A percentile compares a stretch with the other conserved stretches of the same genome.
Evolutionary conservation across 2,888 invertebrate species (phyloP).

Genomic region (Metopia argyrocephala): DNA sequence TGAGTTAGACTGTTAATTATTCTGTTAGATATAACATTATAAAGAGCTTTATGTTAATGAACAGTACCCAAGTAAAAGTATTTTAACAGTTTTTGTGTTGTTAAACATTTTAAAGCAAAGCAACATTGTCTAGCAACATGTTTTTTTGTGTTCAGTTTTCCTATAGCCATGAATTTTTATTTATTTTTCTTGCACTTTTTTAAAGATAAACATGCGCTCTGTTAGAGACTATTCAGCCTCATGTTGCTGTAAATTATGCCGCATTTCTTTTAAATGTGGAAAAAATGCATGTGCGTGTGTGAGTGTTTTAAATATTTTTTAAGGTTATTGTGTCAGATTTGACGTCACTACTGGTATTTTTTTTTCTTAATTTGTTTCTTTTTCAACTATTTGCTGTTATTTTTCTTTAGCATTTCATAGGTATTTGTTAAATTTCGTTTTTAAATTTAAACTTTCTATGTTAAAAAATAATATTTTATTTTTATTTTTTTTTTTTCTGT

Average conservation of each 20-base stretch:
- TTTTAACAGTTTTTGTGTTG: background rate
- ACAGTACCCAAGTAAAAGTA: background rate
- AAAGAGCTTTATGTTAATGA: conserved; percentile 26
- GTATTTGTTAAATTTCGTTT: background rate
- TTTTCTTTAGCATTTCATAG: background rate
- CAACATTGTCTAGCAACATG: background rate
- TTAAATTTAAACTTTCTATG: too few species aligned
- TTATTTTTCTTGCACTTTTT: conserved; percentile 8
- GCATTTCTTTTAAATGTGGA: conserved; percentile 36
- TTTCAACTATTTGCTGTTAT: background rate
- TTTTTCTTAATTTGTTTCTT: conserved; percentile 36
- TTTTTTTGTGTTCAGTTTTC: background rate
- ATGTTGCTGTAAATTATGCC: conserved; percentile 44
- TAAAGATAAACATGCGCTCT: conserved; percentile 44
- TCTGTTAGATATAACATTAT: background rate
- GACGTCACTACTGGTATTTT: conserved; percentile 69
- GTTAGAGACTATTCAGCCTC: conserved; percentile 5
- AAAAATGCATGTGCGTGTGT: conserved; percentile 19
- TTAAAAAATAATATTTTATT: too few species aligned
- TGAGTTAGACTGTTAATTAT: background rate
- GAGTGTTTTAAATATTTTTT: conserved; percentile 51
- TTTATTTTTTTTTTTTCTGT: too few species aligned
- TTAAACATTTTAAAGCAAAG: conserved; percentile 22
- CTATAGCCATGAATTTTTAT: background rate
- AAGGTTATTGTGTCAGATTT: conserved; percentile 70